A percentile compares a stretch with the other conserved stretches of the same genome.
Evolutionary conservation across 2,113 vertebrate genomes (phyloP).

Genomic region (Burhinus oedicnemus): DNA sequence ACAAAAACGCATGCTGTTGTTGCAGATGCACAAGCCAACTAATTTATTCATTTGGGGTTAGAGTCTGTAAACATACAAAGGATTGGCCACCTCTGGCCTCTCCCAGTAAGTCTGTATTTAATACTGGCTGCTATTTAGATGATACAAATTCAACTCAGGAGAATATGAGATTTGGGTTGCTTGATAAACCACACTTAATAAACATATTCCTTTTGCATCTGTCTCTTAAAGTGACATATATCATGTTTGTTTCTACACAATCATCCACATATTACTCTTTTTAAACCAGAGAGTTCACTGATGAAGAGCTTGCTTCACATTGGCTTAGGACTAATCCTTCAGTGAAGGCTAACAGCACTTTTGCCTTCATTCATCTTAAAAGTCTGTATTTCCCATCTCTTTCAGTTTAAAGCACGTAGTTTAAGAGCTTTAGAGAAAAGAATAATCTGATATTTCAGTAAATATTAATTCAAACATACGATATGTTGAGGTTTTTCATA

Average conservation of each 20-base stretch:
- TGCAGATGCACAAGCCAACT: not conserved
- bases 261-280: not conserved
- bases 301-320: not conserved
- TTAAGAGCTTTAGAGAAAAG: not conserved
- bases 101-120: not conserved
- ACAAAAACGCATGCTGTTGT: not conserved
- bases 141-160: not conserved
- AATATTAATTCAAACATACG: not conserved
- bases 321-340: not conserved
- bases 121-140: not conserved
- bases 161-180: not conserved
- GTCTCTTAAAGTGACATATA: not conserved
- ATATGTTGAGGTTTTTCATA: not conserved
- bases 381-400: not conserved
- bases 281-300: not conserved
- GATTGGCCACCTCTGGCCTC: accelerated
- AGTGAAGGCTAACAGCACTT: not conserved
- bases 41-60: not conserved
- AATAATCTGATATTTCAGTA: not conserved
- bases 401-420: not conserved
- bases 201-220: not conserved
- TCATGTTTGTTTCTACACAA: not conserved
- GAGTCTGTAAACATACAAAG: not conserved
- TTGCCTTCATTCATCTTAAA: not conserved
- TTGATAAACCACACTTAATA: not conserved